phyloP scores from a whole-genome alignment of 2,113 vertebrate species.

The Ophiodon elongatus region DNA sequence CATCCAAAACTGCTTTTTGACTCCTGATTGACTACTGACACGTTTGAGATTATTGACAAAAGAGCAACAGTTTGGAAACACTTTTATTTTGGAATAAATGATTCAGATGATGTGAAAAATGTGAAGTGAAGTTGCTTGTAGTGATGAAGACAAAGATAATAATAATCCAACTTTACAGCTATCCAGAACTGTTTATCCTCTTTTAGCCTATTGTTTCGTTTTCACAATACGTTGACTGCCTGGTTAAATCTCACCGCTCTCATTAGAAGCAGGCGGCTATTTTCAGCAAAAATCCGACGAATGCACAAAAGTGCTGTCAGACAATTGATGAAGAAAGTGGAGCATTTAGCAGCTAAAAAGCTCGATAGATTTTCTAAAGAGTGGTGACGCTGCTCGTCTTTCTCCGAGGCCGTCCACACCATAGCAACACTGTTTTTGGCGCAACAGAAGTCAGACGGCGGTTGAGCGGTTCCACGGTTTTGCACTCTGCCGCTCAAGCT shows the following conservation, averaged over 20 bases:
- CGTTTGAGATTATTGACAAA: not conserved
- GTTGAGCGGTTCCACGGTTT: not conserved
- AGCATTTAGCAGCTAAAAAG: no score
- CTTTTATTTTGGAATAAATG: no score
- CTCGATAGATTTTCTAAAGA: no score
- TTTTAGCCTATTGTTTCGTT: not conserved
- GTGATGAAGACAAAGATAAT: no score
- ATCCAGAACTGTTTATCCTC: not conserved
- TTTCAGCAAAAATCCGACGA: not conserved
- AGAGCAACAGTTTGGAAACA: not conserved
- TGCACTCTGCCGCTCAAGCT: not conserved
- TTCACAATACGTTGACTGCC: not conserved
- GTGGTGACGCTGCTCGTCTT: no score
- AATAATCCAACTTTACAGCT: not conserved
- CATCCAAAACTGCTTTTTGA: no score
- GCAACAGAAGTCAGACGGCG: not conserved
- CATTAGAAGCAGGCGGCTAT: no score
- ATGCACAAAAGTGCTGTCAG: no score
- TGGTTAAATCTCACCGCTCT: no score
- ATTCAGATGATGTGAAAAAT: not conserved
- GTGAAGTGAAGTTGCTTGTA: not conserved
- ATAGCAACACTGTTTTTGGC: not conserved
- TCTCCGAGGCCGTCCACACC: not conserved
- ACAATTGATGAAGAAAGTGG: no score
- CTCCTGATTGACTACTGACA: no score